Base-by-base conservation (phyloP, 2,888 invertebrate species). In the Rhabditoides inermis region DNA sequence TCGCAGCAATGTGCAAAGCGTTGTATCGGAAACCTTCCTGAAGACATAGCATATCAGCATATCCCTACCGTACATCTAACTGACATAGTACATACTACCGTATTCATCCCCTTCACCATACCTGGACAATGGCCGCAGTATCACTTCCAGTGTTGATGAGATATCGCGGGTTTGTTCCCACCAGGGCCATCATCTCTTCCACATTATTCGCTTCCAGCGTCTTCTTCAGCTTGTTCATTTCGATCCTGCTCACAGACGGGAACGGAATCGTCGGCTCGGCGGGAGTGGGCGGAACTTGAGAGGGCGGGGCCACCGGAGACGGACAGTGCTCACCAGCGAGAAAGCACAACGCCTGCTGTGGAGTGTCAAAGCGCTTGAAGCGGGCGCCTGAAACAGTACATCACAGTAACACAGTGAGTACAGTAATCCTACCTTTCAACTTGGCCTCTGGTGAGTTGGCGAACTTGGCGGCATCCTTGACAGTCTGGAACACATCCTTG, bases 391-490 rank as follows among this genome's bases (percentile, higher is more conserved):
- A 30, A 55, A 20, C 20, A 12, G 15, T 18, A 40, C 7, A 40
- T 12, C 10, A 40, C 15, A 41, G 18, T 27, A 39, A 27, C 7
- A 40, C 20, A 25, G 20, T 20, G 28, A 40, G 2, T 7, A 10
- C 37, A 23, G 18, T 20, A 18, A 12, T n/a, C 7, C 10, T 39
- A 58, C 58, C 58, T 15, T 56, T 52, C 7, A 37, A 42, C 35
- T 63, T 63, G 7, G 55, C 58, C 49, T 63, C 66, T 2, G 66
- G 59, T 20, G 66, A 63, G 28, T 58, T 66, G 3, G 61, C 63
- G 40, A 60, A 63, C 35, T 66, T 63, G 22, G 58, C 36, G 10
- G 63, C 66, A 2, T 66, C 66, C 49, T 57, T 62, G 2, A 62
- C 48, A 0, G 52, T 51, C 37, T 49, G 52, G 49, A 53, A 64